Base-by-base conservation (phyloP, 2,888 invertebrate genomes). In the Tipula confusa region DNA sequence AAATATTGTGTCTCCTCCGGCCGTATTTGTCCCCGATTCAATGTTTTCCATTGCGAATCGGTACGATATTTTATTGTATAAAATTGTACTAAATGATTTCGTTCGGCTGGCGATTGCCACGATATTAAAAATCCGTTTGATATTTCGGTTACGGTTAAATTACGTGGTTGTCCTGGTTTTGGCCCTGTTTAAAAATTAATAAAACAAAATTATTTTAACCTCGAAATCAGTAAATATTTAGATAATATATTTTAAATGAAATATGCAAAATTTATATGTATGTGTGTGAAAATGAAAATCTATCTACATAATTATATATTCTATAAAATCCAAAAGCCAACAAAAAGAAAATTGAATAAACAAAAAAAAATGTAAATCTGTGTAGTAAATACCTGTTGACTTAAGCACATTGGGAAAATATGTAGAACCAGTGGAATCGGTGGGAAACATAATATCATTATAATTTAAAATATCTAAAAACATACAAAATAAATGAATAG, bases 1-100 rank as follows among this genome's bases (percentile, higher is more conserved):
- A 97, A 92, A 91, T 95, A 97, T 88, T 95, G 95, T 86, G 96
- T 96, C 90, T 96, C 96, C 90, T 96, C 96, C 13, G 97, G 95
- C 86, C 96, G 92, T 87, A 97, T 97, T 89, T 94, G 94, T 85
- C 95, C 96, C 87, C 96, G 94, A 90, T 96, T 96, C 87, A 97
- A 92, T 83, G 94, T 95, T 90, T 96, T 96, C 96, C 96, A 97
- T 87, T 94, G 93, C 85, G 96, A 95, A 89, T 97, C 97, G 82
- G 96, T 96, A 88, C 95, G 94, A 91, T 96, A 97, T 91, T 97
- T 96, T 90, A 97, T 96, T 86, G 95, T 95, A 91, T 97, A 97
- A 91, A 95, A 95, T 90, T 95, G 94, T 86, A 97, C 94, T 85
- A 96, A 92, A 87, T 94, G 93, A 83, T 94, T 93, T 86, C 94